Evolutionary conservation across 1,140 invertebrate species (phyloP), one percentile per base, ranked within the genome.

Genomic region (Pseudachorutes palmiensis): DNA sequence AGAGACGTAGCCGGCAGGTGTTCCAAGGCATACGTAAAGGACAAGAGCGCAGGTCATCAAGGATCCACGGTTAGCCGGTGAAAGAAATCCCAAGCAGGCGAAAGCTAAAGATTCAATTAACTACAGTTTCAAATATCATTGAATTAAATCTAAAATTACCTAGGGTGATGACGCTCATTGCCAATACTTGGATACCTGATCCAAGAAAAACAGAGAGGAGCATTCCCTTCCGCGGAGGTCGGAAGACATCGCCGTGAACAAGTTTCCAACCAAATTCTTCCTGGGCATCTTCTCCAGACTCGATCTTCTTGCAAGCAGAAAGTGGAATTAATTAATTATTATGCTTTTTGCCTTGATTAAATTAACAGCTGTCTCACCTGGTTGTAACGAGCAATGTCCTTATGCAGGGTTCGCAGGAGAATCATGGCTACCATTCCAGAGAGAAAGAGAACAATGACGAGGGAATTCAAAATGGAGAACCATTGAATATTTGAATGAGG

Each of bases 381-480:
- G 82, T 98, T 99, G 77, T 99, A 99, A 76, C 97, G 83, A 22
- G 95, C 95, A 76, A 99, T 98, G 81, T 99, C 97, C 80, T 97
- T 97, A 77, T 98, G 95, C 33, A 99, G 81, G 24, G 96, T 99
- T 66, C 97, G 83, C 63, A 99, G 79, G 78, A 99, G 85, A 75
- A 99, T 99, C 95, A 99, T 98, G 14, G 95, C 97, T 16, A 98
- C 94, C 96, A 99, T 99, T 72, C 96, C 97, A 74, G 94, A 96
- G 3, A 93, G 79, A 76, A 94, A 92, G 2, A 92, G 79, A 19
- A 92, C 90, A 75, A 93, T 94, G 60, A 95, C 91, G 62, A 93
- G 79, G 0, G 91, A 93, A 78, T 94, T 94, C 19, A 94, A 79
- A 74, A 94, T 94, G 62, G 91, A 95, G 76, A 99, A 98, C 96